These are phyloP conservation scores for Drosophila ambigua DNA, from an alignment of 1,140 invertebrate species.

Conservation along the genomic window DNA sequence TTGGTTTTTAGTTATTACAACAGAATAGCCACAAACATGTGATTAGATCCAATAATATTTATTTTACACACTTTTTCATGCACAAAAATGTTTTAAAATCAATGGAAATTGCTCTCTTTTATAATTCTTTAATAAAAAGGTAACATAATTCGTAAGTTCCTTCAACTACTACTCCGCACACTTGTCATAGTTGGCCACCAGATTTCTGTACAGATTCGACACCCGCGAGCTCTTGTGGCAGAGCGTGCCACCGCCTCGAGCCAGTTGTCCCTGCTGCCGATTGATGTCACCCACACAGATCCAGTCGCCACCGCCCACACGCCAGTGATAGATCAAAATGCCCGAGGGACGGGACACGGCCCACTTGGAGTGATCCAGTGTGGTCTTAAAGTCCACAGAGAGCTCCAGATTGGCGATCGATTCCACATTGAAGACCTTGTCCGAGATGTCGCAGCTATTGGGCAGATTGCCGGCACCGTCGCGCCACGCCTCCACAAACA, in stretches of 20 bases:
- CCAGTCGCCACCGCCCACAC: constrained; percentile 86
- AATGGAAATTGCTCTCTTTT: not conserved
- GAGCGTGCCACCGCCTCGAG: constrained; percentile 92
- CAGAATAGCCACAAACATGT: too few relatives aligned
- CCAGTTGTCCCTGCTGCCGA: constrained; percentile 90
- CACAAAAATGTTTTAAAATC: too few relatives aligned
- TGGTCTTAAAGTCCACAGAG: constrained; percentile 88
- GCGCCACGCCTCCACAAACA: constrained; percentile 94
- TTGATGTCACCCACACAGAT: constrained; percentile 97
- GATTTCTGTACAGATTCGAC: constrained; percentile 85
- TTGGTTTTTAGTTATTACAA: too few relatives aligned
- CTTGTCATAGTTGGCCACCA: constrained; percentile 84
- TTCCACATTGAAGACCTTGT: constrained; percentile 88
- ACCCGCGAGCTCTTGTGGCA: constrained; percentile 87
- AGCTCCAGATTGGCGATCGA: constrained; percentile 85
- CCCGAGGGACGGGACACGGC: constrained; percentile 86
- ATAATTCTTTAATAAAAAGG: not conserved
- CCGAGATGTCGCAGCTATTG: constrained; percentile 87
- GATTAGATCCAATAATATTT: too few relatives aligned
- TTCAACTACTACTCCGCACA: constrained; percentile 24
- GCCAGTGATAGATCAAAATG: constrained; percentile 73
- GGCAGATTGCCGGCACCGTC: constrained; percentile 90
- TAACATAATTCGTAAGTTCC: not conserved
- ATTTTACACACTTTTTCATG: too few relatives aligned
- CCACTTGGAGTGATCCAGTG: constrained; percentile 97